A percentile compares a stretch with the other conserved stretches of the same genome.
Evolutionary conservation across 2,888 invertebrate species (phyloP).

Genomic region (Ornithoptera alexandrae): DNA sequence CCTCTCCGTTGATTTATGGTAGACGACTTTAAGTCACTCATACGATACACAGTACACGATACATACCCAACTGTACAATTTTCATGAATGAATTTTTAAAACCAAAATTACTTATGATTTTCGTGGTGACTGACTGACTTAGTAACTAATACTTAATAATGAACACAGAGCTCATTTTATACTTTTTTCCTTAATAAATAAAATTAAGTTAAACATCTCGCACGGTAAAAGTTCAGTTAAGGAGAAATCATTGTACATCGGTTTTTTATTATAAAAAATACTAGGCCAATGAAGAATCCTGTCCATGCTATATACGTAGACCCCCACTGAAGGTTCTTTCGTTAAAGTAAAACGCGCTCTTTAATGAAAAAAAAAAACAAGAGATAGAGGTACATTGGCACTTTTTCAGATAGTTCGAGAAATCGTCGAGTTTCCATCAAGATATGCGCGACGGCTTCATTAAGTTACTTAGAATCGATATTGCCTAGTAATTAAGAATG

Average conservation of each 20-base stretch:
- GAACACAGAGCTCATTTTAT: not conserved
- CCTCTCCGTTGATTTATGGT: too few relatives aligned
- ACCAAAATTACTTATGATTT: too few relatives aligned
- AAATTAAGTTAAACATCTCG: not conserved
- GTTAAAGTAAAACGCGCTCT: constrained; percentile 19
- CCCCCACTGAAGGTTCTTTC: constrained; percentile 13
- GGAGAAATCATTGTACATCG: constrained; percentile 4
- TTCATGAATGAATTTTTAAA: too few relatives aligned
- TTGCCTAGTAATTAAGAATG: constrained; percentile 5
- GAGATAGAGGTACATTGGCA: constrained; percentile 17
- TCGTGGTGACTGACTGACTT: too few relatives aligned
- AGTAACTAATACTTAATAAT: too few relatives aligned
- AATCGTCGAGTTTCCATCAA: constrained; percentile 26
- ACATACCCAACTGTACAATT: too few relatives aligned
- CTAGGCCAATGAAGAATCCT: constrained; percentile 7
- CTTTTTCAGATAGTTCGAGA: constrained; percentile 22
- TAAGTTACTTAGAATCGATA: constrained; percentile 14
- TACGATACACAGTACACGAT: too few relatives aligned
- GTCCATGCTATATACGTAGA: constrained; percentile 14
- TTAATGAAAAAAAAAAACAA: constrained; percentile 17
- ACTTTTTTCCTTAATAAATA: not conserved
- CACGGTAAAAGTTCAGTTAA: not conserved
- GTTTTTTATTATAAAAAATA: not conserved
- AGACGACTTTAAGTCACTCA: too few relatives aligned
- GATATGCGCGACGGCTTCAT: constrained; percentile 8